phyloP scores from a whole-genome alignment of 2,113 vertebrate species.

The Felis catus region F.catus_Fca126_mat1.0 CM031420.1:61343001-61343500 shows the following conservation, averaged over 20 bases:
- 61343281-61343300: not conserved
- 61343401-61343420: not conserved
- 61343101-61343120: conserved; percentile 17
- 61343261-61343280: not conserved
- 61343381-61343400: not conserved
- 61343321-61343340: not conserved
- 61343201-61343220: not conserved
- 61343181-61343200: not conserved
- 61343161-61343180: too few relatives aligned
- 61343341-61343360: not conserved
- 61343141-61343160: too few relatives aligned
- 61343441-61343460: not conserved
- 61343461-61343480: not conserved
- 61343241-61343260: not conserved
- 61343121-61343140: not conserved
- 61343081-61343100: not conserved
- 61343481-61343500: not conserved
- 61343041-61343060: not conserved
- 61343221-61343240: not conserved
- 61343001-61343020: not conserved
- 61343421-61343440: not conserved
- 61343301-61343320: not conserved
- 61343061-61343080: not conserved
- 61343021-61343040: not conserved
- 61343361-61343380: not conserved